These are phyloP conservation scores for Drosophila kepulauana DNA, from an alignment of 1,140 invertebrate species.

Conservation along the genomic window DNA sequence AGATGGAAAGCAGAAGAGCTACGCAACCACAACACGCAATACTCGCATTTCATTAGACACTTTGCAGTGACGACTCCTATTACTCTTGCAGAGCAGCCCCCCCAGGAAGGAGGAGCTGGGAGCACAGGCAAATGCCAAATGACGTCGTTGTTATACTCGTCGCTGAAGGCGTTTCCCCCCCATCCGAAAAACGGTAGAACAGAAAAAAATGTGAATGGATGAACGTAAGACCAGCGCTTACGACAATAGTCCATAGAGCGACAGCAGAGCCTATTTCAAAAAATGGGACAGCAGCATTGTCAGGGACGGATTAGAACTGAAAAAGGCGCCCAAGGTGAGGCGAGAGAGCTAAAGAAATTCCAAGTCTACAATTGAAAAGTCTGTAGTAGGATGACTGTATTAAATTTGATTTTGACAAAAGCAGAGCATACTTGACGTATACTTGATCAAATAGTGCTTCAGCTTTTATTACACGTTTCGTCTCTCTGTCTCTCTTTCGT, in stretches of 20 bases:
- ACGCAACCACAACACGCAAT: conserved; percentile 81
- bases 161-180: conserved; percentile 33
- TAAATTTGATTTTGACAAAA: background rate
- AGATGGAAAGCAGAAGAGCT: conserved; percentile 55
- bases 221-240: conserved; percentile 20
- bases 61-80: conserved; percentile 80
- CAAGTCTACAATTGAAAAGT: background rate
- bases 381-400: background rate
- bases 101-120: conserved; percentile 1
- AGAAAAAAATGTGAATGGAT: conserved; percentile 5
- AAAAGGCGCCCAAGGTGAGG: background rate
- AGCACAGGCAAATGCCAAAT: conserved; percentile 22
- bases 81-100: conserved; percentile 60
- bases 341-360: background rate
- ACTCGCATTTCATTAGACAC: conserved; percentile 83
- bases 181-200: background rate
- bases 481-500: background rate
- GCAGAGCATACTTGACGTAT: background rate
- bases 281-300: background rate
- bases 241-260: conserved; percentile 5
- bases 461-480: background rate
- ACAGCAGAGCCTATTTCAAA: conserved; percentile 16
- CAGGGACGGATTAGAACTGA: conserved; percentile 11
- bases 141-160: conserved; percentile 34
- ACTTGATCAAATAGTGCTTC: background rate